Evolutionary conservation across 92 coral and sea anemone genomes (phyloP).

Genomic region (Paragorgia papillata): DNA sequence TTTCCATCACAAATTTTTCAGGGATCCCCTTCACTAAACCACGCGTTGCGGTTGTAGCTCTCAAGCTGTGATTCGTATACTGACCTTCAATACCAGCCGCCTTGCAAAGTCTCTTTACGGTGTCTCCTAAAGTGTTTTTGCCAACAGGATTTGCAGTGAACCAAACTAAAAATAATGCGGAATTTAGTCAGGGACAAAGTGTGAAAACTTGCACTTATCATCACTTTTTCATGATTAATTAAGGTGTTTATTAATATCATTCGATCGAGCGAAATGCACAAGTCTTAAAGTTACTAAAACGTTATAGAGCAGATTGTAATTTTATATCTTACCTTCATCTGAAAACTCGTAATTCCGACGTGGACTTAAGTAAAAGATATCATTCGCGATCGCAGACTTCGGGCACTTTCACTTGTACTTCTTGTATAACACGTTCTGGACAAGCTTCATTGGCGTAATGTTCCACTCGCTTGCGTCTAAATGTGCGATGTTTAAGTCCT

Average conservation of each 20-base stretch:
- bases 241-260: no score
- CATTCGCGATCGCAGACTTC: constrained; percentile 24
- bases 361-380: constrained; percentile 44
- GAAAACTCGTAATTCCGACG: constrained; percentile 33
- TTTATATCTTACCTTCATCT: constrained; percentile 32
- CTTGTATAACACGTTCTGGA: constrained; percentile 32
- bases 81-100: constrained; percentile 36
- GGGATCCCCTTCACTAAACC: constrained; percentile 40
- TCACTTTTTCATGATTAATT: no score
- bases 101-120: constrained; percentile 14
- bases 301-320: not conserved
- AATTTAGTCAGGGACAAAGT: not conserved
- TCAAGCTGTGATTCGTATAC: no score
- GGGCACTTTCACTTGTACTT: constrained; percentile 35
- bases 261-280: no score
- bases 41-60: constrained; percentile 20
- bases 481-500: no score
- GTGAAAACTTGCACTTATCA: no score
- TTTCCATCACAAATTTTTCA: constrained; percentile 43
- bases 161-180: constrained; percentile 25
- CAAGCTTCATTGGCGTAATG: constrained; percentile 31
- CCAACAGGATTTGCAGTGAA: constrained; percentile 52
- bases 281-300: no score
- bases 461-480: constrained; percentile 27
- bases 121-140: constrained; percentile 28